A percentile compares a stretch with the other conserved stretches of the same genome.
Evolutionary conservation across 2,113 vertebrate genomes (phyloP).

Genomic region (Myodes glareolus): DNA sequence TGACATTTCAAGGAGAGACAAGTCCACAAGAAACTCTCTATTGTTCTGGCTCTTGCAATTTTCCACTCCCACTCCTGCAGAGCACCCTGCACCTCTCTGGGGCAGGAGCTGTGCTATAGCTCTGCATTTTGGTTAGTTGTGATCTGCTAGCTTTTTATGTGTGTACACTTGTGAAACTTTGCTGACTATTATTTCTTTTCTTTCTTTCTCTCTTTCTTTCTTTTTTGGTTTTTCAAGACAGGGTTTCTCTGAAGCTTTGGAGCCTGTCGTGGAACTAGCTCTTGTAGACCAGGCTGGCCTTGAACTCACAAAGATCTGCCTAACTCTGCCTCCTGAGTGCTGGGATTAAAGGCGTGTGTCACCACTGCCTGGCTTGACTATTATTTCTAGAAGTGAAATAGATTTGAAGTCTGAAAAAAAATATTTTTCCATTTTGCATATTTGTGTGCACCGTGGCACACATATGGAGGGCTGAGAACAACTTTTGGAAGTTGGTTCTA

Average conservation of each 20-base stretch:
- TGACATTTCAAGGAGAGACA: neutral
- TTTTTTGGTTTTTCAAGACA: too few relatives aligned
- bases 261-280: too few relatives aligned
- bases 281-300: too few relatives aligned
- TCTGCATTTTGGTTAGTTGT: neutral
- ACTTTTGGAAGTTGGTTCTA: neutral
- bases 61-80: neutral
- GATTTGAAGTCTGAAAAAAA: neutral
- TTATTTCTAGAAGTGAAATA: neutral
- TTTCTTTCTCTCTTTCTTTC: too few relatives aligned
- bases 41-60: neutral
- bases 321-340: too few relatives aligned
- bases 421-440: neutral
- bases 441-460: neutral
- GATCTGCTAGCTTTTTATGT: neutral
- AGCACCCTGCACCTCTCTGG: neutral
- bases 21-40: neutral
- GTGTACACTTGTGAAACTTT: neutral
- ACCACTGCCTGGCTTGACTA: too few relatives aligned
- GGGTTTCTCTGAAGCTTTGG: too few relatives aligned
- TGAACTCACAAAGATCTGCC: too few relatives aligned
- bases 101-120: neutral
- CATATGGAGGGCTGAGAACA: neutral
- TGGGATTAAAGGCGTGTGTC: too few relatives aligned
- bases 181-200: neutral